Base-by-base conservation (phyloP, 2,797 vertebrate species). In the Anniella stebbinsi region DNA sequence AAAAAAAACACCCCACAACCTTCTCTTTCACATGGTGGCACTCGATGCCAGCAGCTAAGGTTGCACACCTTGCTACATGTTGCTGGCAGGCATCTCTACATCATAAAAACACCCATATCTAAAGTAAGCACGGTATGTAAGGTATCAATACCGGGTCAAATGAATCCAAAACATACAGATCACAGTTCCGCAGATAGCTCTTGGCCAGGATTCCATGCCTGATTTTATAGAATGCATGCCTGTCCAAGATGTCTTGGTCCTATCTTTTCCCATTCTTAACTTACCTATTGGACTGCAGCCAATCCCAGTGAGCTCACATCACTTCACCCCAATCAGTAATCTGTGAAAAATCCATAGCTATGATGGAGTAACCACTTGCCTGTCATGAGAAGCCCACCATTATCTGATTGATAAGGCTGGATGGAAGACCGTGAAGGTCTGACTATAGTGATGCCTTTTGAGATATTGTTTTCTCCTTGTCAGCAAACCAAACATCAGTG, bases 311-410 rank as follows among this genome's bases (percentile, higher is more conserved):
- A 21, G 36, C 38, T 30, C 38, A 63, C 36, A 67, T 41, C 30
- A 41, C 48, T 80, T 69, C 86, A 87, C 54, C 13, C 66, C 75
- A 54, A 13, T 80, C 33, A 87, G 51, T 70, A 45, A 88, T 41
- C 33, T 54, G 45, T n/a, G 66, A 33, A 80, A 80, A 80, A 10
- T 54, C 6, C 75, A 45, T 66, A n/a, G 21, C 12, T 78, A 69
- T 38, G 28, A 41, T 80, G 66, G n/a, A 80, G 33, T 38, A 70
- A 13, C 63, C 76, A 87, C 25, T 45, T 78, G 33, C 25, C 25
- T 41, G 28, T 67, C 12, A 10, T 63, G 12, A 81, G 80, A 2
- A 9, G 60, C 28, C 63, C 15, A 30, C 23, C 7, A 67, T 3
- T 54, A 30, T 38, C 66, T 80, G 66, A 48, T 18, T 77, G 60